A percentile compares a stretch with the other conserved stretches of the same genome.
These are phyloP conservation scores for Panulirus ornatus DNA, from an alignment of 1,140 invertebrate species.

Conservation along the genomic window DNA sequence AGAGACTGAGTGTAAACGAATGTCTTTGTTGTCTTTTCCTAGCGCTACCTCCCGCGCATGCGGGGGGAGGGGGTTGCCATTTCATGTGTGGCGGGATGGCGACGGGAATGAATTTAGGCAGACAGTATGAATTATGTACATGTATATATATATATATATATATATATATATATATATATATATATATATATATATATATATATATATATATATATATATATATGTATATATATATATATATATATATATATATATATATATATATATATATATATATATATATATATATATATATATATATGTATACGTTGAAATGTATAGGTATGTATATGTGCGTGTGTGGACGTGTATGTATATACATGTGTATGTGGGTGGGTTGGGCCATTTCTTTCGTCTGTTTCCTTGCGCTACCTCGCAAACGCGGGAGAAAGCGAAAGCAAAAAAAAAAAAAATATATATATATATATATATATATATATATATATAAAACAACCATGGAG, in stretches of 20 bases:
- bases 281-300: conserved; percentile 29
- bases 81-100: no score
- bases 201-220: conserved; percentile 13
- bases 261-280: conserved; percentile 48
- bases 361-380: no score
- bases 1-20: no score
- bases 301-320: neutral
- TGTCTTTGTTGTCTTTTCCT: no score
- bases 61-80: no score
- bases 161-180: conserved; percentile 19
- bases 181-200: conserved; percentile 26
- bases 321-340: neutral
- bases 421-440: no score
- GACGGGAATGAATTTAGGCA: no score
- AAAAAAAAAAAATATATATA: conserved; percentile 41
- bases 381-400: no score
- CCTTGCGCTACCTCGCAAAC: no score
- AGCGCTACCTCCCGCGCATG: no score
- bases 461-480: conserved; percentile 30
- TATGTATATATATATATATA: conserved; percentile 16
- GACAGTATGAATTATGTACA: no score
- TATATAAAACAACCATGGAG: no score
- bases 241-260: conserved; percentile 28
- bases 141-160: neutral
- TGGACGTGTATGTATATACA: neutral